phyloP scores from a whole-genome alignment of 2,888 invertebrate genomes.

The Ephialtes manifestator region DNA sequence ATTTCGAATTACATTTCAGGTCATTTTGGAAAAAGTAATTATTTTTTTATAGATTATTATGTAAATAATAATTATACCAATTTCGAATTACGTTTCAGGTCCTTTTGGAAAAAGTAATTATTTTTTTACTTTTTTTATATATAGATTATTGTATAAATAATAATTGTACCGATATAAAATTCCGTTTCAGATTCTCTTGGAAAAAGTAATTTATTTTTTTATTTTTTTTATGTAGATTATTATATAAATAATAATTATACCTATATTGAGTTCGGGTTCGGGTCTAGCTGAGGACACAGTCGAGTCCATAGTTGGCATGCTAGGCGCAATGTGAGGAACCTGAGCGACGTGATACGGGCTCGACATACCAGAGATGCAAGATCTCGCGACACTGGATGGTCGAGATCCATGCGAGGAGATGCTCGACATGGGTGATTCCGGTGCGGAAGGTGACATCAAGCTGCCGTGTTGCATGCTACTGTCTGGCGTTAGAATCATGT shows the following conservation, averaged over 20 bases:
- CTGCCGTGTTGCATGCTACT: slow-evolving; percentile 87
- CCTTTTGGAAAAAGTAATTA: too few relatives aligned
- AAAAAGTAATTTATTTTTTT: too few relatives aligned
- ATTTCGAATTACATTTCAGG: too few relatives aligned
- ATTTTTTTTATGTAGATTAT: too few relatives aligned
- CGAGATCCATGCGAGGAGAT: slow-evolving; percentile 83
- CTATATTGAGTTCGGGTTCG: slow-evolving; percentile 92
- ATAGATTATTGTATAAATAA: too few relatives aligned
- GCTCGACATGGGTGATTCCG: slow-evolving; percentile 86
- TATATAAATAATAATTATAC: slow-evolving; percentile 84
- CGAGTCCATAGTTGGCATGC: slow-evolving; percentile 85
- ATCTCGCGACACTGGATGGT: slow-evolving; percentile 68
- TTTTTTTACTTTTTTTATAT: too few relatives aligned
- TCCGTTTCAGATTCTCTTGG: too few relatives aligned
- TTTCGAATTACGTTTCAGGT: too few relatives aligned
- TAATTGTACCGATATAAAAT: too few relatives aligned
- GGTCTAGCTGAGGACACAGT: slow-evolving; percentile 86
- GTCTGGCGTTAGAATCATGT: slow-evolving; percentile 90
- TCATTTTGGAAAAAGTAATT: too few relatives aligned
- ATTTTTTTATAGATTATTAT: too few relatives aligned
- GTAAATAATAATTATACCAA: too few relatives aligned
- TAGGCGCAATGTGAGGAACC: slow-evolving; percentile 78
- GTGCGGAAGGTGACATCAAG: slow-evolving; percentile 86
- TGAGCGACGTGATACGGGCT: slow-evolving; percentile 82
- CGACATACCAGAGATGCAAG: slow-evolving; percentile 72